These are phyloP conservation scores for Oreocharis arfaki DNA, from an alignment of 2,113 vertebrate species.

Conservation along the genomic window DNA sequence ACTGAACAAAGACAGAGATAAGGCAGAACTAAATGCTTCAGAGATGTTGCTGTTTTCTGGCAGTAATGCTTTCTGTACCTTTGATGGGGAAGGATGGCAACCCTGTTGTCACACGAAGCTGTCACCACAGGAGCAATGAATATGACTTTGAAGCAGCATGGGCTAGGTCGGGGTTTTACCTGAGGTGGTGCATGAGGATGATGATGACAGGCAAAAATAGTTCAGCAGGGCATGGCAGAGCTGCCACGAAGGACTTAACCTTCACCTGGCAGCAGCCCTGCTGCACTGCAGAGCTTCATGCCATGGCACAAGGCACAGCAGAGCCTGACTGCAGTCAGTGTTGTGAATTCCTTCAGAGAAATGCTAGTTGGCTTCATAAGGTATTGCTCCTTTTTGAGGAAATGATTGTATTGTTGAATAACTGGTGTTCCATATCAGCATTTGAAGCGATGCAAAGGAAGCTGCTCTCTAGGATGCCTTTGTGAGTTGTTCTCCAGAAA, in stretches of 20 bases:
- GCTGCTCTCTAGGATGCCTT: neutral
- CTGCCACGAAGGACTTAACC: accelerated
- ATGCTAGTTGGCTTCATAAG: neutral
- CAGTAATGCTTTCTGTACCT: neutral
- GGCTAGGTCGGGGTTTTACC: neutral
- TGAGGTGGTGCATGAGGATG: neutral
- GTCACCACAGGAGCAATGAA: neutral
- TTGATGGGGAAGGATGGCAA: neutral
- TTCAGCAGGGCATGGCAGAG: neutral
- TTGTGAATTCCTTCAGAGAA: neutral
- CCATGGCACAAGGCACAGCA: neutral
- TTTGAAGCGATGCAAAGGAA: neutral
- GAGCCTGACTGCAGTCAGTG: neutral
- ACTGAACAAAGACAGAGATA: neutral
- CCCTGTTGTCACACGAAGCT: neutral
- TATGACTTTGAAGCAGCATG: neutral
- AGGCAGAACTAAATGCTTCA: neutral
- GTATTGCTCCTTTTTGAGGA: neutral
- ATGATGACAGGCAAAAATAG: neutral
- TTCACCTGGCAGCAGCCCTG: neutral
- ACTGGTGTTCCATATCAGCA: neutral
- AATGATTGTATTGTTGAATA: neutral
- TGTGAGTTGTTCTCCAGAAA: neutral
- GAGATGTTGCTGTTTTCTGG: neutral
- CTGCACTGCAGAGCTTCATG: neutral